Evolutionary conservation across 2,797 vertebrate genomes (phyloP), one percentile per base, ranked within the genome.

Genomic region (Labeo calbasu): DNA sequence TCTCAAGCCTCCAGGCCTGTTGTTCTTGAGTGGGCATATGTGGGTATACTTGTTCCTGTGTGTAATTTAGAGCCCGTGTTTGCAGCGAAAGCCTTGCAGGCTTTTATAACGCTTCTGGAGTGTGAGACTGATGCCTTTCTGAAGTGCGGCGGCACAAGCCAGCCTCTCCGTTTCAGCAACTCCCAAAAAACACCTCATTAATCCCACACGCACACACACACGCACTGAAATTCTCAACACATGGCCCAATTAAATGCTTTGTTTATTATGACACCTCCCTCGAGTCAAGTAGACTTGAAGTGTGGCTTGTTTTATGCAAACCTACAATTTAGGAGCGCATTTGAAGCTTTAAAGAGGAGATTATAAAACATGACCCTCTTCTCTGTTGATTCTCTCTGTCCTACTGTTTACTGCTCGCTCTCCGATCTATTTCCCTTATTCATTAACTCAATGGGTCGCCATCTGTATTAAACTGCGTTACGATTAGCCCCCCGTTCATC

Each of bases 281-380:
- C 25, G 77, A 88, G 88, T 89, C 89, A 78, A 84, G 86, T 86
- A 87, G 88, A 79, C 83, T 89, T 86, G 88, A 82, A 79, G 43
- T 32, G 43, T 21, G 63, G 85, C 89, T 76, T 88, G 89, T 91
- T 92, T 91, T 87, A 91, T 86, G 81, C 83, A 83, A 90, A 90
- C 57, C 43, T 80, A 91, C 83, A 90, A 91, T 92, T 91, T 89
- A 90, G 83, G 85, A 77, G 78, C 1, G 2, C 85, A 79, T 84
- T 87, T 88, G 55, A 85, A 87, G 84, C 87, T 87, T 84, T 84
- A 84, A 87, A 89, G 79, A 87, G 85, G 65, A 65, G 53, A 70
- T 79, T 84, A 79, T 90, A 76, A 88, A 88, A 85, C 69, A 85
- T 82, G 63, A 80, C 71, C 73, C 68, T 32, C 25, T 72, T 70